Conservation (phyloP, 2,888 invertebrate genomes). For the Tineola bisselliella region DNA sequence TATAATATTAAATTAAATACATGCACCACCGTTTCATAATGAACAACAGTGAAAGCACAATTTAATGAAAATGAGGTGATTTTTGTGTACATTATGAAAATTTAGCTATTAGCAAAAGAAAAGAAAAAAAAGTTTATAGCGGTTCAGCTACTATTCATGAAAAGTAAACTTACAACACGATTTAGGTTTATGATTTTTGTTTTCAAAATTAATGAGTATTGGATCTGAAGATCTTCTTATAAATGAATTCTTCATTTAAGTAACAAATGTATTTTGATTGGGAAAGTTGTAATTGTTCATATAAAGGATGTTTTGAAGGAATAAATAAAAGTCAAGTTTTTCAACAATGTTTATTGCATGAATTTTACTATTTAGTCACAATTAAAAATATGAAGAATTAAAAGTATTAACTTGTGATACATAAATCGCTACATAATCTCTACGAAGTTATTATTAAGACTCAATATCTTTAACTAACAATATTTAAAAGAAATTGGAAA, state of each 20-base stretch:
- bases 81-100: background rate
- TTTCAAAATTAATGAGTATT: too few species aligned
- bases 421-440: background rate
- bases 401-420: background rate
- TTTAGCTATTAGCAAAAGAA: background rate
- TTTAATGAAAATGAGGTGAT: background rate
- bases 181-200: too few species aligned
- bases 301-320: background rate
- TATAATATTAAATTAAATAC: too few species aligned
- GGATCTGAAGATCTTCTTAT: too few species aligned
- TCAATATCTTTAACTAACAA: background rate
- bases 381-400: background rate
- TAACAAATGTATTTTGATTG: too few species aligned
- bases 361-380: background rate
- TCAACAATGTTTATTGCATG: constrained; percentile 1
- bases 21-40: background rate
- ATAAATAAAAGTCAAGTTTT: background rate
- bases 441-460: background rate
- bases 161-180: background rate
- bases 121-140: background rate
- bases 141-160: background rate
- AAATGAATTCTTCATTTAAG: too few species aligned
- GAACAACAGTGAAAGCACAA: background rate
- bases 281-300: too few species aligned
- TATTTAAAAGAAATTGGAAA: too few species aligned